Evolutionary conservation across 2,797 vertebrate species (phyloP).

Genomic region (Falco biarmicus): DNA sequence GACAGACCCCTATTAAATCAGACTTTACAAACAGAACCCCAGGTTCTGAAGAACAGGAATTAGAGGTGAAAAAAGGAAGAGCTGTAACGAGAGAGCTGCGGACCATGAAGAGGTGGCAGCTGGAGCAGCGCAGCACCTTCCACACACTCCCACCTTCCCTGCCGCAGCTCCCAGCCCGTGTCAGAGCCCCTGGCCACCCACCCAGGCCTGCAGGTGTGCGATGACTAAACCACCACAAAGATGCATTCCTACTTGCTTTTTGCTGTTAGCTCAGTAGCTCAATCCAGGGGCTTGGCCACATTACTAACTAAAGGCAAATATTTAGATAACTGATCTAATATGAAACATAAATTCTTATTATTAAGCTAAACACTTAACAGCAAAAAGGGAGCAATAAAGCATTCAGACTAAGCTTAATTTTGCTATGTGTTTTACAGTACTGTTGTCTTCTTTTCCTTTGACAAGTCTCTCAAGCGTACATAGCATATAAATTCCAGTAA

Average conservation of each 20-base stretch:
- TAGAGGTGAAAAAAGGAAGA: neutral
- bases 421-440: neutral
- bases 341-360: neutral
- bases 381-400: neutral
- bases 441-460: neutral
- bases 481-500: accelerated
- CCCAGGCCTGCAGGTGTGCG: neutral
- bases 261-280: neutral
- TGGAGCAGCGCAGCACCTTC: accelerated
- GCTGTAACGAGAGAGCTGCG: neutral
- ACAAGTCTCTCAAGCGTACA: neutral
- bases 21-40: neutral
- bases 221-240: accelerated
- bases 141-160: neutral
- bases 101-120: neutral
- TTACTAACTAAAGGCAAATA: neutral
- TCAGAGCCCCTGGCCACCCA: no score
- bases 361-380: neutral
- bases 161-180: no score
- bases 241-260: neutral
- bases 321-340: neutral
- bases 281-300: neutral
- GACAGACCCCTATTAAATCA: neutral
- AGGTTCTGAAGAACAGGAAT: neutral
- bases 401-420: neutral